Percentiles rank a stretch among this genome's conserved stretches.
Evolutionary conservation across 1,140 invertebrate genomes (phyloP).

Genomic region (Diploscapter pachys): DNA sequence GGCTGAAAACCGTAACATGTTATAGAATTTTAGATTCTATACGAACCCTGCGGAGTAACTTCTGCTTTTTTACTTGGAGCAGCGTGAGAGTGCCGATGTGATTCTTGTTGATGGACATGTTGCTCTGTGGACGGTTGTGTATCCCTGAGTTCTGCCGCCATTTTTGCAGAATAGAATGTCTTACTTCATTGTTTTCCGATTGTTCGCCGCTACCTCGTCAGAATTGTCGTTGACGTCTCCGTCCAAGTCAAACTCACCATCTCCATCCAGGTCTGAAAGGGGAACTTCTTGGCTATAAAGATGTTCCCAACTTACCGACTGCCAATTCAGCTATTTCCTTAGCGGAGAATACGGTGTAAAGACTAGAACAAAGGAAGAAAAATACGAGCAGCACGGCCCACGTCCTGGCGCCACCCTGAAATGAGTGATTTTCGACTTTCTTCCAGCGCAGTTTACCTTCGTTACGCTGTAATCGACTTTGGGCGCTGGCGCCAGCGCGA

Average conservation of each 20-base stretch:
- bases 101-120: no score
- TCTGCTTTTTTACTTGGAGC: no score
- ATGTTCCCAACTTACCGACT: constrained; percentile 15
- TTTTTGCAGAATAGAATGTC: not conserved
- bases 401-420: constrained; percentile 30
- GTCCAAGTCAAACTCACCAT: constrained; percentile 21
- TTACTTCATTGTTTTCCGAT: constrained; percentile 15
- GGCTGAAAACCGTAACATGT: not conserved
- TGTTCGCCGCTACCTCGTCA: not conserved
- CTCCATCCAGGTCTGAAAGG: constrained; percentile 22
- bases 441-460: constrained; percentile 6
- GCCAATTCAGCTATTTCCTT: constrained; percentile 24
- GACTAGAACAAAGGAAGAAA: constrained; percentile 25
- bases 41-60: no score
- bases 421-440: not conserved
- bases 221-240: constrained; percentile 13
- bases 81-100: no score
- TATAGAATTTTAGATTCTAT: not conserved
- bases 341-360: constrained; percentile 32
- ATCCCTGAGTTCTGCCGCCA: no score
- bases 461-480: constrained; percentile 33
- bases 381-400: constrained; percentile 35
- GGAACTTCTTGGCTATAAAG: not conserved
- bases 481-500: constrained; percentile 20
- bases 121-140: no score